Conservation (phyloP, 2,797 vertebrate genomes). For the Sebastes matsubarae region DNA sequence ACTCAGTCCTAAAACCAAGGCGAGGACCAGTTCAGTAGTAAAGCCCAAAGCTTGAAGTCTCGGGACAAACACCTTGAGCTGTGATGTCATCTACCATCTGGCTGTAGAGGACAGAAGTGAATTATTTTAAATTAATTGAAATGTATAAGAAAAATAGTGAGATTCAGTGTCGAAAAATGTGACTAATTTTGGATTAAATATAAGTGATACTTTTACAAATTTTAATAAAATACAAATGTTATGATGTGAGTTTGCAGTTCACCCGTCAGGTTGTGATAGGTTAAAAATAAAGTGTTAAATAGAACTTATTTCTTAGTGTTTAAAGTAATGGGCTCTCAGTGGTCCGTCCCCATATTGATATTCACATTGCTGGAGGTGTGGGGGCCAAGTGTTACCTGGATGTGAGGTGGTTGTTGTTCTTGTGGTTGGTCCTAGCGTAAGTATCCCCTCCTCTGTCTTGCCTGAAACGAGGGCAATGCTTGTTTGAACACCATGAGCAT, state of each 20-base stretch:
- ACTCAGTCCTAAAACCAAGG: neutral
- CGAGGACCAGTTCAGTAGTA: neutral
- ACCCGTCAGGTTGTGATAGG: neutral
- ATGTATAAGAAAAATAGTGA: neutral
- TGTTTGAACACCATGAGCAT: conserved; percentile 62
- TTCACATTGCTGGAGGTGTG: conserved; percentile 8
- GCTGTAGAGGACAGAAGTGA: neutral
- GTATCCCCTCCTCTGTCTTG: conserved; percentile 31
- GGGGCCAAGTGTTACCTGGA: conserved; percentile 31
- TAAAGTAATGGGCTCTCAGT: neutral
- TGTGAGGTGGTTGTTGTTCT: conserved; percentile 34
- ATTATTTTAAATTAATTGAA: neutral
- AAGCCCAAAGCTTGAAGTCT: neutral
- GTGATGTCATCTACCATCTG: neutral
- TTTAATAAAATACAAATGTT: neutral
- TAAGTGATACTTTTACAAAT: neutral
- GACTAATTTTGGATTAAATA: neutral
- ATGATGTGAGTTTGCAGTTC: neutral
- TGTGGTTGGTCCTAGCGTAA: conserved; percentile 38
- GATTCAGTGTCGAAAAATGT: neutral
- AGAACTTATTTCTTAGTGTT: neutral
- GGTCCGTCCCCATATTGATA: neutral
- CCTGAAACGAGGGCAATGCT: conserved; percentile 33
- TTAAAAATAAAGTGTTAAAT: neutral
- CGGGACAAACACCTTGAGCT: neutral